These are phyloP conservation scores for Falco peregrinus DNA, from an alignment of 2,797 vertebrate genomes.

Conservation along the genomic window DNA sequence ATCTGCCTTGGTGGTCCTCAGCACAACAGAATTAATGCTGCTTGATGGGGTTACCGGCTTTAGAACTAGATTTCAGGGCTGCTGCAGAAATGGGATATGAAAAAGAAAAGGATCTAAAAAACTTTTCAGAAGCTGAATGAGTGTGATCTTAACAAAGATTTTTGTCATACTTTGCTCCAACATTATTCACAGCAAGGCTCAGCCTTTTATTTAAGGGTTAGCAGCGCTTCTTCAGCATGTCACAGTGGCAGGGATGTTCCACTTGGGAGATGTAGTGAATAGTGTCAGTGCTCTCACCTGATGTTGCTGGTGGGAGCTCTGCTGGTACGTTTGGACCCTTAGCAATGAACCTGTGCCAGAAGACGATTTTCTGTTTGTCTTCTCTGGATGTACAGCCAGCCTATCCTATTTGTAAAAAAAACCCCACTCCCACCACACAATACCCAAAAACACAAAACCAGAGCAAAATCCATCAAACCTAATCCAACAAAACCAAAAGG, in stretches of 20 bases:
- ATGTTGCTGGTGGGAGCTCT: not conserved
- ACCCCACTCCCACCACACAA: too few relatives aligned
- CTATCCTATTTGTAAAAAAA: not conserved
- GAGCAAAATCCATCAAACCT: not conserved
- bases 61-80: not conserved
- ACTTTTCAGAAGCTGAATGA: not conserved
- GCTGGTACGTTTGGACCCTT: not conserved
- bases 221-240: not conserved
- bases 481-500: not conserved
- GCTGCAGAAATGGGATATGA: not conserved
- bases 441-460: not conserved
- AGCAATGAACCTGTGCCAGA: not conserved
- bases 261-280: not conserved
- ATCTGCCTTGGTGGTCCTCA: not conserved
- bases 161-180: not conserved
- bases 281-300: not conserved
- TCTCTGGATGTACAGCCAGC: not conserved
- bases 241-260: fast-evolving
- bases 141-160: not conserved
- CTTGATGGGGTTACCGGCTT: not conserved
- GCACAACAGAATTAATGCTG: not conserved
- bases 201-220: not conserved
- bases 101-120: not conserved
- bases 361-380: not conserved
- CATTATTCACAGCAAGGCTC: not conserved